Base-by-base conservation (phyloP, 2,113 vertebrate genomes). In the Elephantulus edwardii region DNA sequence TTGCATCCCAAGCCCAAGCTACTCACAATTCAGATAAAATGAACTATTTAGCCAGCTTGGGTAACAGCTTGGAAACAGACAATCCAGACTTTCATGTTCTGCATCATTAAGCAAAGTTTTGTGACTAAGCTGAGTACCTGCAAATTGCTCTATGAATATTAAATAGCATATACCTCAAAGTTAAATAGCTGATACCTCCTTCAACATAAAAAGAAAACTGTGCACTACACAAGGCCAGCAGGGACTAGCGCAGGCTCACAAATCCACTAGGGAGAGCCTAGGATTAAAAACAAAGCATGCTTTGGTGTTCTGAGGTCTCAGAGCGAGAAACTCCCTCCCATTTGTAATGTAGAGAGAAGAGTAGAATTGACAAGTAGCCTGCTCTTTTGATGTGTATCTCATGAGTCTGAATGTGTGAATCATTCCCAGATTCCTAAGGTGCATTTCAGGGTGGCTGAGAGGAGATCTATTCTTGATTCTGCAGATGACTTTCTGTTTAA, bases 101-200 rank as follows among this genome's bases (percentile, higher is more conserved):
- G 52, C 81, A 80, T 91, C 81, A 77, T 92, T 92, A 92, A 91
- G 42, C 88, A 92, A n/a, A 60, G 72, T 66, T 66, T 86, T 12
- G 14, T 48, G 52, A 79, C 48, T 82, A 78, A 74, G 40, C 70
- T 64, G 64, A 79, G 35, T 54, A 71, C 64, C 83, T 90, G 84
- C 40, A 76, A 83, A 90, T 56, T 90, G 66, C 84, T 75, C 52
- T 42, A 30, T 60, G 89, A 92, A 93, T 33, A 62, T 33, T 89
- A 81, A 89, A 81, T 60, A 87, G 54, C 56, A 86, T 78, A 46
- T 74, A 50, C n/a, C 6, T 80, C 48, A 24, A n/a, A n/a, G n/a
- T 76, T 79, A 83, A 88, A 83, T 56, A 86, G 52, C 54, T 88
- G 76, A 48, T 72, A 54, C 33, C 7, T 78, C 58, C 58, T 93